Conservation (phyloP, 2,113 vertebrate species). For the Stegastes partitus region DNA sequence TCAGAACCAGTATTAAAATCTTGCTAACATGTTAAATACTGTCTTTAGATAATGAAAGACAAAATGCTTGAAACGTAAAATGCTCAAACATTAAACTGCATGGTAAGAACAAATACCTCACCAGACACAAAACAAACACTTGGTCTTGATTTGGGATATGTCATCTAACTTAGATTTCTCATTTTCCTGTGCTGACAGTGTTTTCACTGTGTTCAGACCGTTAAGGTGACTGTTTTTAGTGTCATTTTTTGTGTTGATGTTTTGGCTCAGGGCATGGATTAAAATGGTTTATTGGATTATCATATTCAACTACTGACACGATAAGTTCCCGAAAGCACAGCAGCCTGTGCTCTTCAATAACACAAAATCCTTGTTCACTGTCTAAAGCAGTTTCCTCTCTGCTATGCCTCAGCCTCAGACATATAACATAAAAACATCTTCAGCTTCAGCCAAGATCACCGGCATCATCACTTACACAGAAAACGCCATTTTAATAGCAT, state of each 20-base stretch:
- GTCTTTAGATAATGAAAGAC: too few species aligned
- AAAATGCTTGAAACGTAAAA: too few species aligned
- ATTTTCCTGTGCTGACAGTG: too few species aligned
- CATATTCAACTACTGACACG: slow-evolving; percentile 31
- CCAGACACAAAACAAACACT: too few species aligned
- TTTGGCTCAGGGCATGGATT: slow-evolving; percentile 47
- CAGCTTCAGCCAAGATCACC: neutral
- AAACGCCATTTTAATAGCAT: neutral
- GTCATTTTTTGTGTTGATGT: slow-evolving; percentile 4
- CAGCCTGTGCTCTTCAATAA: slow-evolving; percentile 15
- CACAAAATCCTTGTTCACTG: neutral
- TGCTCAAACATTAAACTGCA: too few species aligned
- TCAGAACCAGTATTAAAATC: too few species aligned
- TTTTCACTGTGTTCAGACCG: too few species aligned
- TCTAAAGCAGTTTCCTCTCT: neutral
- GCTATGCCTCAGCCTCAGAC: neutral
- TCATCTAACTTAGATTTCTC: too few species aligned
- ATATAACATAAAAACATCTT: neutral
- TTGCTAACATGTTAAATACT: too few species aligned
- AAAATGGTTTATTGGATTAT: slow-evolving; percentile 53
- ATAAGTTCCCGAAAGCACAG: slow-evolving; percentile 33
- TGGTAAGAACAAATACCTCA: too few species aligned
- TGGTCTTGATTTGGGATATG: too few species aligned
- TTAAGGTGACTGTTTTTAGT: too few species aligned
- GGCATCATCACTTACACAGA: neutral